phyloP scores from a whole-genome alignment of 2,888 invertebrate genomes.

The Pollenia labialis region DNA sequence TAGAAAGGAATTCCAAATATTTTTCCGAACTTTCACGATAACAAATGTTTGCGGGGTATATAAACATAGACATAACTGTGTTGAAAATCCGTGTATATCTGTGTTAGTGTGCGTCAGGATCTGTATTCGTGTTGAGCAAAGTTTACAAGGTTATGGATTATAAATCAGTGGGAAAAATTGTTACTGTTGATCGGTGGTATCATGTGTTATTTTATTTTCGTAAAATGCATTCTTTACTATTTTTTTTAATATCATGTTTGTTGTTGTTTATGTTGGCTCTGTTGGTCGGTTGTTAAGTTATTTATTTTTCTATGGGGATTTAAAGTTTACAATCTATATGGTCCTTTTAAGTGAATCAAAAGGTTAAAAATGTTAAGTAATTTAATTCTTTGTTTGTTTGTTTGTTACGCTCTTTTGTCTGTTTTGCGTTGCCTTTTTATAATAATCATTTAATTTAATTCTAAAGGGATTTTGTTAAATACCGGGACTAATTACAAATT shows the following conservation, averaged over 20 bases:
- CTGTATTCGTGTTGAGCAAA: constrained; percentile 40
- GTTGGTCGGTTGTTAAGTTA: constrained; percentile 33
- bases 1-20: too few relatives aligned
- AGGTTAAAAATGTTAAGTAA: constrained; percentile 56
- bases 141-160: constrained; percentile 70
- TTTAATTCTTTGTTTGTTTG: constrained; percentile 20
- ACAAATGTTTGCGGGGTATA: too few relatives aligned
- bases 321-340: constrained; percentile 50
- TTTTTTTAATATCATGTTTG: constrained; percentile 14
- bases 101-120: constrained; percentile 6
- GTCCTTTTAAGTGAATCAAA: constrained; percentile 45
- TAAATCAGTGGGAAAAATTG: constrained; percentile 71
- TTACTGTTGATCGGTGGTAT: constrained; percentile 73
- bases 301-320: constrained; percentile 64
- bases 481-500: constrained; percentile 26
- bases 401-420: not conserved
- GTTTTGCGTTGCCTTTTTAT: not conserved
- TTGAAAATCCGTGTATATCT: not conserved
- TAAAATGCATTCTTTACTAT: not conserved
- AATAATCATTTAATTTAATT: constrained; percentile 29
- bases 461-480: constrained; percentile 32
- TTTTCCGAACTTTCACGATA: too few relatives aligned
- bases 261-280: constrained; percentile 1
- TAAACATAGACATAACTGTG: not conserved
- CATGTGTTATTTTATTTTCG: constrained; percentile 54